These are phyloP conservation scores for Mesocricetus auratus DNA, from an alignment of 2,113 vertebrate genomes.

Conservation along the genomic window DNA sequence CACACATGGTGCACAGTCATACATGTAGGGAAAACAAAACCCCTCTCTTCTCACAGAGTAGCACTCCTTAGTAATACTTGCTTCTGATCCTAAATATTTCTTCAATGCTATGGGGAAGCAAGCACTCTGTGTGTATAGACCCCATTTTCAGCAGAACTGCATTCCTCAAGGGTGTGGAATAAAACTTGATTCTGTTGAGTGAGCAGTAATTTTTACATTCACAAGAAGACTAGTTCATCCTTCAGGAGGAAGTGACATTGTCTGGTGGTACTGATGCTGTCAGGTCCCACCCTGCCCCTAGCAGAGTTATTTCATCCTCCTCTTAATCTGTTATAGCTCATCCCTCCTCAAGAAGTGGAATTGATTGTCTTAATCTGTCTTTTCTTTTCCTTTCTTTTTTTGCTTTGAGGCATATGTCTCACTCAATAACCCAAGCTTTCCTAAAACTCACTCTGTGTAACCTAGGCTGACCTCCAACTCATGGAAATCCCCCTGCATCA, in stretches of 20 bases:
- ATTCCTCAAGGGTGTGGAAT: not conserved
- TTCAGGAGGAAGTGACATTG: not conserved
- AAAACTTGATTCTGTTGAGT: conserved; percentile 36
- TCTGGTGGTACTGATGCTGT: not conserved
- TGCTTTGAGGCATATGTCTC: not conserved
- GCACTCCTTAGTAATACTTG: not conserved
- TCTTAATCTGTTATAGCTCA: not conserved
- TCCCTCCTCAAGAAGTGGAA: not conserved
- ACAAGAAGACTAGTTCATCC: not conserved
- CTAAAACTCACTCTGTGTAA: not conserved
- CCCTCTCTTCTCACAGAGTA: not conserved
- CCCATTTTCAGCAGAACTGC: not conserved
- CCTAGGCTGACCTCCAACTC: not conserved
- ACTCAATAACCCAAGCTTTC: not conserved
- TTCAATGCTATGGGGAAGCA: not conserved
- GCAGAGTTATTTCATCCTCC: not conserved
- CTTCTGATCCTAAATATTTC: conserved; percentile 45
- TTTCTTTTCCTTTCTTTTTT: not conserved
- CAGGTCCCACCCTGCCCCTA: not conserved
- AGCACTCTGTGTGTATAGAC: not conserved
- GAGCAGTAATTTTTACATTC: conserved; percentile 27
- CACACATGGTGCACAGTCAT: not conserved
- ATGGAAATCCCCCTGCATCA: not conserved
- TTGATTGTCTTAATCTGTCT: not conserved
- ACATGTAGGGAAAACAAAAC: not conserved